phyloP scores from a whole-genome alignment of 2,113 vertebrate species.

The Addax nasomaculatus region DNA sequence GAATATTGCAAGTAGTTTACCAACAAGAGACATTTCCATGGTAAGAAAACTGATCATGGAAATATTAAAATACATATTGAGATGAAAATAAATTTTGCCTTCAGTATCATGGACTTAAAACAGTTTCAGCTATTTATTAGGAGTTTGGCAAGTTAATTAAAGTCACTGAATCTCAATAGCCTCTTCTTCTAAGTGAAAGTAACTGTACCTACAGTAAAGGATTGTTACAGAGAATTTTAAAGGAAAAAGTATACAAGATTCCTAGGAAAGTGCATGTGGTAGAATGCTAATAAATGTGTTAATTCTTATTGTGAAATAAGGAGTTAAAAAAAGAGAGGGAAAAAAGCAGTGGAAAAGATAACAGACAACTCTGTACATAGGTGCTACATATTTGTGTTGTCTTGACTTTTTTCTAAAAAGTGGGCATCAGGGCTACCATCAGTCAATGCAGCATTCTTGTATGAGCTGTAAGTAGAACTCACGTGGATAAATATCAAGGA shows the following conservation, averaged over 20 bases:
- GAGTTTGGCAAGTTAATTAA: neutral
- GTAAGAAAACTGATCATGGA: neutral
- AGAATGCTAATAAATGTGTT: neutral
- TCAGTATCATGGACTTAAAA: neutral
- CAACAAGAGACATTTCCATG: neutral
- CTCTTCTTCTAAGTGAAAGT: neutral
- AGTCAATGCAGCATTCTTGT: neutral
- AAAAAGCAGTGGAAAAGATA: neutral
- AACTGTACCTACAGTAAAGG: neutral
- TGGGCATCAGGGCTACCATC: neutral
- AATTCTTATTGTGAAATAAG: neutral
- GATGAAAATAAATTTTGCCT: neutral
- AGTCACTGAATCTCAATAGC: neutral
- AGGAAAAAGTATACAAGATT: neutral
- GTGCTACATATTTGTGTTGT: neutral
- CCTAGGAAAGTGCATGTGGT: neutral
- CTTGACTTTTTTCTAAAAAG: neutral
- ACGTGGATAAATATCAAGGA: neutral
- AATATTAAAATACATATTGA: neutral
- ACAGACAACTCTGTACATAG: neutral
- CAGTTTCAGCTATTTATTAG: neutral
- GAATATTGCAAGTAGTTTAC: neutral
- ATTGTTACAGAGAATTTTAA: neutral
- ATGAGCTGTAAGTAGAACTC: neutral
- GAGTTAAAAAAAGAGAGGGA: neutral